Evolutionary conservation across 2,888 invertebrate species (phyloP).

Genomic region (Scaptomyza caliginosa): DNA sequence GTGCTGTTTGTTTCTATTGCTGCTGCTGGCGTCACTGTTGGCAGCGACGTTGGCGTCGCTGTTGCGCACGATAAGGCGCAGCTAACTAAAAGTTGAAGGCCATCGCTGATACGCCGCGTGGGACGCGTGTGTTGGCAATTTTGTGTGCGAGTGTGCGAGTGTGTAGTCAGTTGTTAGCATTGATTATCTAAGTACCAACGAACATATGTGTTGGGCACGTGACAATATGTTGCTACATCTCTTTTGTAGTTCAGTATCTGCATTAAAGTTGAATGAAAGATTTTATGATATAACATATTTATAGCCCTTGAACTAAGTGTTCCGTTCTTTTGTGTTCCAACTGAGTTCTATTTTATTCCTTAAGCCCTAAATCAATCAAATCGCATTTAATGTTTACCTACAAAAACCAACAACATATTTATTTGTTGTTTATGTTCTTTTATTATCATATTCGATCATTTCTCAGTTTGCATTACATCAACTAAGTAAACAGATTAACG

Average conservation of each 20-base stretch:
- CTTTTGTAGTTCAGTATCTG: slow-evolving; percentile 45
- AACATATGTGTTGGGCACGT: slow-evolving; percentile 60
- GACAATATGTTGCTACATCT: slow-evolving; percentile 51
- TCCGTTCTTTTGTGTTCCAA: too few species aligned
- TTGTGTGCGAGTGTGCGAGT: slow-evolving; percentile 15
- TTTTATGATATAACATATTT: background rate
- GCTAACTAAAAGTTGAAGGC: slow-evolving; percentile 80
- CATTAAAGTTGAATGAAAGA: slow-evolving; percentile 20
- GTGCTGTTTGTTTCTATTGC: slow-evolving; percentile 7
- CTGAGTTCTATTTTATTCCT: too few species aligned
- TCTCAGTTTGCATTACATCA: slow-evolving; percentile 40
- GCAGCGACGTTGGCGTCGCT: slow-evolving; percentile 57
- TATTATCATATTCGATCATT: background rate
- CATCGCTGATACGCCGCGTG: slow-evolving; percentile 79
- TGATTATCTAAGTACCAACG: slow-evolving; percentile 66
- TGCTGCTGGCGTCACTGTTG: slow-evolving; percentile 24
- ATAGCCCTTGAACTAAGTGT: too few species aligned
- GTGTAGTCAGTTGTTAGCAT: slow-evolving; percentile 63
- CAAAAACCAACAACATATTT: too few species aligned
- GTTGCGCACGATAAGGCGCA: slow-evolving; percentile 74
- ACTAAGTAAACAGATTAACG: slow-evolving; percentile 37
- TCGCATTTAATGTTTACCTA: too few species aligned
- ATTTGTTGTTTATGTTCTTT: too few species aligned
- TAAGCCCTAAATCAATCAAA: too few species aligned
- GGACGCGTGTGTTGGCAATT: slow-evolving; percentile 53